Evolutionary conservation across 1,140 invertebrate species (phyloP).

Genomic region (Bombus consobrinus): DNA sequence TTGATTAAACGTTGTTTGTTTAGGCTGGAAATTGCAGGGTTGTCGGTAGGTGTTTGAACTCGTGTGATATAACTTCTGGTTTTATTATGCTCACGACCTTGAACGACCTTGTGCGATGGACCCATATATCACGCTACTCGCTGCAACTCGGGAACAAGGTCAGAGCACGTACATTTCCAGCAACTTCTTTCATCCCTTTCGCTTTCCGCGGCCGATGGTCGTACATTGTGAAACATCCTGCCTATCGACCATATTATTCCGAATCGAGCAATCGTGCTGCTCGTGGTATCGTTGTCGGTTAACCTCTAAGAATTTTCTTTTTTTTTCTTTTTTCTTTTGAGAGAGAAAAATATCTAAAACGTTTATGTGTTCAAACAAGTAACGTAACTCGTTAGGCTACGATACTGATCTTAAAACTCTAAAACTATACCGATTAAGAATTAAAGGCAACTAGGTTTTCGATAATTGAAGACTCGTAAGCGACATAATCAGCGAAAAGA

Average conservation of each 20-base stretch:
- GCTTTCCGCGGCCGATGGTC: conserved; percentile 17
- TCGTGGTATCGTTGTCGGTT: neutral
- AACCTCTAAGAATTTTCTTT: neutral
- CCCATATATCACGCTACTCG: conserved; percentile 10
- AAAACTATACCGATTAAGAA: too few relatives aligned
- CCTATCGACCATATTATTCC: neutral
- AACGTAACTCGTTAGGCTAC: too few relatives aligned
- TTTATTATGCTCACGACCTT: conserved; percentile 21
- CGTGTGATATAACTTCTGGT: neutral
- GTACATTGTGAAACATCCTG: neutral
- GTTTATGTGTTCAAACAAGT: too few relatives aligned
- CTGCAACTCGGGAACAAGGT: conserved; percentile 34
- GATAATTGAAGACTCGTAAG: too few relatives aligned
- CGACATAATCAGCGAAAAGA: too few relatives aligned
- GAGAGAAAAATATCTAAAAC: too few relatives aligned
- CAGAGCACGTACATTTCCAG: conserved; percentile 22
- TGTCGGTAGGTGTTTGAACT: neutral
- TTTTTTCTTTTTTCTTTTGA: neutral
- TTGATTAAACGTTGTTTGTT: neutral
- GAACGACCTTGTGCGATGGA: conserved; percentile 19
- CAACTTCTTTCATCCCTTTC: conserved; percentile 34
- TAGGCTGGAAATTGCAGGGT: neutral
- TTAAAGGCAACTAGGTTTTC: too few relatives aligned
- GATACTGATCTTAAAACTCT: rapidly evolving
- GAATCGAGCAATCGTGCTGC: neutral